Conservation (phyloP, 1,140 invertebrate genomes). For the Drosophila miranda region DNA sequence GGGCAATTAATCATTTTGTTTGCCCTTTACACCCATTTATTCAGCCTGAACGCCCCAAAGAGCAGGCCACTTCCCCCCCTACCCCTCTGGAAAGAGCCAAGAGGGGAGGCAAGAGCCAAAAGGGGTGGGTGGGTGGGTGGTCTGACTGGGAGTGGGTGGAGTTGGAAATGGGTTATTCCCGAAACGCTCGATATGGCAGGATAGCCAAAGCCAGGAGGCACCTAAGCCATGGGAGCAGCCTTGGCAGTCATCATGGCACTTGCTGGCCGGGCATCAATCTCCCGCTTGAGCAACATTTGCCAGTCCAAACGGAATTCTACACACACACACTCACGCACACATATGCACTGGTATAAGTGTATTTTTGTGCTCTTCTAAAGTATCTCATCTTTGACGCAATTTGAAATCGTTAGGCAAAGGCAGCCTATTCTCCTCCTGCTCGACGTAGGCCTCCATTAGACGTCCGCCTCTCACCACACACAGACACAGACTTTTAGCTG, state of each 20-base stretch:
- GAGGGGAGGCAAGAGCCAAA: neutral
- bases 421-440: constrained; percentile 22
- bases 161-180: constrained; percentile 46
- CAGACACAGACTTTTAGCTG: constrained; percentile 24
- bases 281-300: constrained; percentile 66
- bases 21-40: constrained; percentile 81
- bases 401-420: constrained; percentile 61
- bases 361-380: constrained; percentile 25
- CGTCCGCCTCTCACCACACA: constrained; percentile 33
- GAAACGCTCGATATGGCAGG: constrained; percentile 41
- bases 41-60: constrained; percentile 78
- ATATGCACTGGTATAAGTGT: neutral
- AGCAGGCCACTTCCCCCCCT: constrained; percentile 35
- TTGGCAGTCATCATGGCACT: constrained; percentile 49
- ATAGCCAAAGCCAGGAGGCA: constrained; percentile 16
- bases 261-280: constrained; percentile 66
- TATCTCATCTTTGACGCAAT: constrained; percentile 69
- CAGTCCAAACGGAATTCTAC: constrained; percentile 51
- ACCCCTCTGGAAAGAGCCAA: neutral
- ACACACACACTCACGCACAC: constrained; percentile 13
- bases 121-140: constrained; percentile 11
- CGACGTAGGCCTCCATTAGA: constrained; percentile 34
- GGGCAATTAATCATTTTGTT: constrained; percentile 82
- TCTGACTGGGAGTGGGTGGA: neutral
- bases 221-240: constrained; percentile 31